phyloP scores from a whole-genome alignment of 2,113 vertebrate genomes.

The Ascaphus truei region DNA sequence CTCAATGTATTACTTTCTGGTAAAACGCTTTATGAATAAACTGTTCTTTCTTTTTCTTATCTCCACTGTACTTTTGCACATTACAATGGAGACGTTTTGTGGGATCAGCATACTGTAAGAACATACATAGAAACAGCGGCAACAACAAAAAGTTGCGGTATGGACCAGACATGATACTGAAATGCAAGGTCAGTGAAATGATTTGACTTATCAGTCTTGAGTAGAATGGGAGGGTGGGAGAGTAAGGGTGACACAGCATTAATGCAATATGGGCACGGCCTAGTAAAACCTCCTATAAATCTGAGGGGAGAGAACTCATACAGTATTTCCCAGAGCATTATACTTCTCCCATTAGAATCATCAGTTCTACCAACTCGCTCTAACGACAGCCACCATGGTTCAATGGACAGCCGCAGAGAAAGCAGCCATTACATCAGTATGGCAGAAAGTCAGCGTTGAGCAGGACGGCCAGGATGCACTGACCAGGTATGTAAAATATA shows the following conservation, averaged over 20 bases:
- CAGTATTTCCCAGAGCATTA: background rate
- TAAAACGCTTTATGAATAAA: no score
- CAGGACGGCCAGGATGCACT: conserved; percentile 43
- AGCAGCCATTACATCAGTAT: background rate
- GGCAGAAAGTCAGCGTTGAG: conserved; percentile 39
- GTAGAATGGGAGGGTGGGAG: background rate
- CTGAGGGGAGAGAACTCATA: no score
- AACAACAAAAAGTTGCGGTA: no score
- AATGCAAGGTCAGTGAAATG: background rate
- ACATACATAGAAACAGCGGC: no score
- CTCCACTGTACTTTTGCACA: no score
- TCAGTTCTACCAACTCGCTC: background rate
- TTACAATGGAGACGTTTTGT: no score
- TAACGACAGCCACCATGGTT: conserved; percentile 50
- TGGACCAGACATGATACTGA: background rate
- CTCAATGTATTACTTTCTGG: no score
- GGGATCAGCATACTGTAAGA: no score
- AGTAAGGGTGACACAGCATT: background rate
- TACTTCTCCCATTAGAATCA: background rate
- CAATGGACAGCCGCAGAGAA: conserved; percentile 57
- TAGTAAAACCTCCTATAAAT: background rate
- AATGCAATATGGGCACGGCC: background rate
- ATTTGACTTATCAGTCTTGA: background rate
- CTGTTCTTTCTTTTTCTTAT: no score
- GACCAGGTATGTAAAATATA: conserved; percentile 44